Evolutionary conservation across 2,797 vertebrate species (phyloP), one percentile per base, ranked within the genome.

Genomic region (Enteromius mattozi): DNA sequence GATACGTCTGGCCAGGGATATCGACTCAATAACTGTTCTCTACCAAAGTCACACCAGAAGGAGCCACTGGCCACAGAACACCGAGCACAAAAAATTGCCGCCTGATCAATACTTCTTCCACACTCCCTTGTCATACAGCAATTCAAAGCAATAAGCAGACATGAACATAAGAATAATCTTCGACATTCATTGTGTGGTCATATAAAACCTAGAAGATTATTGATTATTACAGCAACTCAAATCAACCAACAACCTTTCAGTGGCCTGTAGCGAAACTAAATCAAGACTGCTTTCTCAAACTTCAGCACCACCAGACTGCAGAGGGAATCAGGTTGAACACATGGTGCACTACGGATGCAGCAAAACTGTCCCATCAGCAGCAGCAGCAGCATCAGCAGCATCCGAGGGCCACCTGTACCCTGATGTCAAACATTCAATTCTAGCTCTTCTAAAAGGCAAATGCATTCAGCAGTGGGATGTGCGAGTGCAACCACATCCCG

Each of bases 31-130:
- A 82, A 80, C 72, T 76, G 69, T 72, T 78, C 81, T 81, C 83
- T 72, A 84, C 86, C 80, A 85, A 74, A 56, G 77, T 75, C 66
- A 74, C 56, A 79, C 70, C 27, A 68, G 71, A 81, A 49, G 24
- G 80, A 82, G 78, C 78, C 81, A 85, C 16, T 7, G 61, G 78
- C 82, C 54, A 85, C 69, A 86, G 63, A 79, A 82, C 75, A 80
- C n/a, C 56, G 54, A 88, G 79, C 81, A 87, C 45, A 71, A 72
- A 85, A 79, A 85, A 75, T 33, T 72, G 49, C 45, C 7, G 21
- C 21, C 40, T 66, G 16, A 88, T 90, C 83, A 76, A 87, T 85
- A 72, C 40, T 33, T 17, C 49, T 45, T 33, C 19, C 54, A 79
- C 14, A 61, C 59, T 78, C 68, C 30, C 51, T 49, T 77, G 59